phyloP scores from a whole-genome alignment of 2,888 invertebrate genomes.

The Hirtodrosophila duncani region DNA sequence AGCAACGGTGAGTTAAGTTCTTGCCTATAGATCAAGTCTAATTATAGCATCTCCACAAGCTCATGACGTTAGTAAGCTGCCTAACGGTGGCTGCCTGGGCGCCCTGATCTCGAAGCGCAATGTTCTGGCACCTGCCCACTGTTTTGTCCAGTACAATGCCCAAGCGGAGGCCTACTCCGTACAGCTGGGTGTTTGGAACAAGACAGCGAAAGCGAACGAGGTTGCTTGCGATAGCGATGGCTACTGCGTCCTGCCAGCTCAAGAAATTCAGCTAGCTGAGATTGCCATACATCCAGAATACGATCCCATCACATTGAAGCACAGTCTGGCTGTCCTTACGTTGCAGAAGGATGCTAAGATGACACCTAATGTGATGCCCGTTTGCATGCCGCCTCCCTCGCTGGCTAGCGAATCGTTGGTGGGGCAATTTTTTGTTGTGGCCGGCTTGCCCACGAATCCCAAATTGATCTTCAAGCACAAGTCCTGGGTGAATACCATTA shows the following conservation, averaged over 20 bases:
- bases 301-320: slow-evolving; percentile 43
- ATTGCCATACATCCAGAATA: slow-evolving; percentile 54
- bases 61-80: slow-evolving; percentile 39
- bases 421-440: slow-evolving; percentile 31
- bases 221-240: slow-evolving; percentile 34
- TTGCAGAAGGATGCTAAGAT: slow-evolving; percentile 34
- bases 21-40: neutral
- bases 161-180: slow-evolving; percentile 44
- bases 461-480: slow-evolving; percentile 34
- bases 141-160: slow-evolving; percentile 47
- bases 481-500: slow-evolving; percentile 42
- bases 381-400: slow-evolving; percentile 47
- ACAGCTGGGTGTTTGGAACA: slow-evolving; percentile 54
- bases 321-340: slow-evolving; percentile 45
- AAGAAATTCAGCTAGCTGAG: slow-evolving; percentile 42
- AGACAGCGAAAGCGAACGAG: slow-evolving; percentile 23
- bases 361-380: slow-evolving; percentile 46
- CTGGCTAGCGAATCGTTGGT: slow-evolving; percentile 35
- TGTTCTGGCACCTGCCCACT: slow-evolving; percentile 54
- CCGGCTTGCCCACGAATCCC: slow-evolving; percentile 28
- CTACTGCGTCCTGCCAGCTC: slow-evolving; percentile 46
- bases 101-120: slow-evolving; percentile 47
- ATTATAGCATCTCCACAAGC: neutral
- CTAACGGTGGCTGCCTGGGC: slow-evolving; percentile 36
- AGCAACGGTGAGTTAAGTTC: slow-evolving; percentile 27